Evolutionary conservation across 2,888 invertebrate species (phyloP), one percentile per base, ranked within the genome.

Genomic region (Acanthopleura granulata): DNA sequence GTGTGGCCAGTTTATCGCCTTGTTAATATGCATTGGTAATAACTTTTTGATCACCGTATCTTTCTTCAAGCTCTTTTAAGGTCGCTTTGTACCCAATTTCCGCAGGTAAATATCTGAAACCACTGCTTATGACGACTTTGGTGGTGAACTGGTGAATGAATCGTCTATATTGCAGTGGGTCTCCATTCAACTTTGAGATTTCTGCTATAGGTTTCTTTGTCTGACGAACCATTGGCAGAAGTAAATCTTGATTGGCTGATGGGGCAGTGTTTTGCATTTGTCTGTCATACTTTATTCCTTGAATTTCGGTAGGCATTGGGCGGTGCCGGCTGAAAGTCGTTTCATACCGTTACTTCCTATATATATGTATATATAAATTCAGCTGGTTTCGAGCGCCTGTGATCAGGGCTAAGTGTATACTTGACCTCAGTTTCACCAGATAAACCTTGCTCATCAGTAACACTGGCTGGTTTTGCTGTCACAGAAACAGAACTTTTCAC

Each of bases 1-100:
- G 27, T 15, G 27, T 14, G 74, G 74, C 76, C 76, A 76, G 25
- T 61, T 66, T 30, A 77, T 22, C 25, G 77, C 77, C 50, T 29
- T 71, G 22, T 74, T 75, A n/a, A 77, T 75, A 77, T 16, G 77
- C 75, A 49, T 75, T 72, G 11, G 75, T 75, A 16, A 75, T 76
- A 6, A 72, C 57, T 14, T 75, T 61, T 12, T 61, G 50, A 22
- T 76, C 40, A 3, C 75, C 72, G 50, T 76, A 76, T 12, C 77
- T 49, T 16, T 72, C 72, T 51, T 72, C 72, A 18, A 76, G 49
- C 22, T 76, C 76, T 40, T 49, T 62, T 27, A 75, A 25, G 30
- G 76, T 66, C 49, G 76, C 71, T 16, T n/a, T n/a, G 66, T 75
- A 75, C n/a, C 75, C 75, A 25, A 40, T 25, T 12, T 22, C 57